phyloP scores from a whole-genome alignment of 2,888 invertebrate species.

The Protula sp. region DNA sequence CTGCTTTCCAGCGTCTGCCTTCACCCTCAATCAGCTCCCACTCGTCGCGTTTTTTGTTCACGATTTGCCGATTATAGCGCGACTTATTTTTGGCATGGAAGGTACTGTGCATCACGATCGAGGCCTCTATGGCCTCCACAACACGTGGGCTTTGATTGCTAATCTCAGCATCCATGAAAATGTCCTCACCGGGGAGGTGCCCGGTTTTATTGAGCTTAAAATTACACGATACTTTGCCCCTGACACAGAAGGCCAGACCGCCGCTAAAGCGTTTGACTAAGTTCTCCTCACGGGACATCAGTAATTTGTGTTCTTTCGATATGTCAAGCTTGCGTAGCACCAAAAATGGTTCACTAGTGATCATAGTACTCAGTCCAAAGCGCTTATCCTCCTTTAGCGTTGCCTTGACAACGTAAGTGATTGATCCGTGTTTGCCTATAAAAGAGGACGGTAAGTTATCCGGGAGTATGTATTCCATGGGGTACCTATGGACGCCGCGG shows the following conservation, averaged over 20 bases:
- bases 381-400: slow-evolving; percentile 39
- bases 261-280: slow-evolving; percentile 33
- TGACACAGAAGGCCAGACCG: slow-evolving; percentile 32
- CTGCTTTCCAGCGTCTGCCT: slow-evolving; percentile 46
- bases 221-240: slow-evolving; percentile 34
- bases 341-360: slow-evolving; percentile 51
- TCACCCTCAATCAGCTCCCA: slow-evolving; percentile 43
- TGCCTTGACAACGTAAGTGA: slow-evolving; percentile 50
- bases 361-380: slow-evolving; percentile 35
- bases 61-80: slow-evolving; percentile 30
- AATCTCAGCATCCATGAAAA: slow-evolving; percentile 45
- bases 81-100: slow-evolving; percentile 42
- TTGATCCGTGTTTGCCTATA: slow-evolving; percentile 52
- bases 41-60: slow-evolving; percentile 49
- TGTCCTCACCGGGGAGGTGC: slow-evolving; percentile 47
- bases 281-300: slow-evolving; percentile 16
- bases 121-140: slow-evolving; percentile 23
- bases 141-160: slow-evolving; percentile 38
- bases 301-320: slow-evolving; percentile 10
- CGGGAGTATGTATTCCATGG: slow-evolving; percentile 46
- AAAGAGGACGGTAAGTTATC: slow-evolving; percentile 49
- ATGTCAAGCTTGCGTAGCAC: slow-evolving; percentile 31
- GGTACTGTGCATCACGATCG: slow-evolving; percentile 42
- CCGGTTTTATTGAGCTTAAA: slow-evolving; percentile 37
- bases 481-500: slow-evolving; percentile 39